A percentile compares a stretch with the other conserved stretches of the same genome.
Evolutionary conservation across 2,113 vertebrate species (phyloP).

Genomic region (Passer montanus): DNA sequence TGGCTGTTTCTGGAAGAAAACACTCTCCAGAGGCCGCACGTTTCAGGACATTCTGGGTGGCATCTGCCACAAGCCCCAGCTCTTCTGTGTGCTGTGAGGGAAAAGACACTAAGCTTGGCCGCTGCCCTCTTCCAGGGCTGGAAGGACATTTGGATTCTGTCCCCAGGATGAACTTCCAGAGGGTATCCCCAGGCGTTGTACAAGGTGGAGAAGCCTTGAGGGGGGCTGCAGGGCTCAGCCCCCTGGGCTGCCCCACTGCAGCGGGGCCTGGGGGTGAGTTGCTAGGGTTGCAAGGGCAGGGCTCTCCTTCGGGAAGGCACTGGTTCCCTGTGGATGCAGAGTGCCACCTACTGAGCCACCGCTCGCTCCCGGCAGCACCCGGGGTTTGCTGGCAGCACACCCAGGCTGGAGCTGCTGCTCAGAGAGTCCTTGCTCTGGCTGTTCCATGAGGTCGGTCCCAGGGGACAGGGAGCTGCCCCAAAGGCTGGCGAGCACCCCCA

Average conservation of each 20-base stretch:
- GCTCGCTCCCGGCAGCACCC: rapidly evolving
- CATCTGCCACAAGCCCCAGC: not conserved
- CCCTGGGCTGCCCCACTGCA: not conserved
- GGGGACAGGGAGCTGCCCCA: not conserved
- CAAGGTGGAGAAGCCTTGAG: not conserved
- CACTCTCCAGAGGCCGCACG: not conserved
- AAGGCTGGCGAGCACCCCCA: not conserved
- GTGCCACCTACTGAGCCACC: slow-evolving; percentile 59
- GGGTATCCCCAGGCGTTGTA: not conserved
- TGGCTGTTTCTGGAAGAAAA: not conserved
- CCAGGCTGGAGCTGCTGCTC: not conserved
- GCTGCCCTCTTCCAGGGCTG: not conserved
- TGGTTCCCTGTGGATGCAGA: slow-evolving; percentile 30
- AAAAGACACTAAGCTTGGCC: not conserved
- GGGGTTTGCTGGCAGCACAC: not conserved
- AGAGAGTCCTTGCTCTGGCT: not conserved
- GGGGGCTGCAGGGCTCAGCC: not conserved
- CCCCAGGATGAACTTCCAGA: not conserved
- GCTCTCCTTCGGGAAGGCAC: not conserved
- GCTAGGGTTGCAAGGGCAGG: not conserved
- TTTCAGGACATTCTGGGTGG: not conserved
- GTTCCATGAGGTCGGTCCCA: not conserved
- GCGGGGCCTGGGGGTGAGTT: not conserved
- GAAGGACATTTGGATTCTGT: not conserved
- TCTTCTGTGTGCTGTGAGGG: not conserved